These are phyloP conservation scores for Solenopsis invicta DNA, from an alignment of 1,140 invertebrate species.

Conservation along the genomic window DNA sequence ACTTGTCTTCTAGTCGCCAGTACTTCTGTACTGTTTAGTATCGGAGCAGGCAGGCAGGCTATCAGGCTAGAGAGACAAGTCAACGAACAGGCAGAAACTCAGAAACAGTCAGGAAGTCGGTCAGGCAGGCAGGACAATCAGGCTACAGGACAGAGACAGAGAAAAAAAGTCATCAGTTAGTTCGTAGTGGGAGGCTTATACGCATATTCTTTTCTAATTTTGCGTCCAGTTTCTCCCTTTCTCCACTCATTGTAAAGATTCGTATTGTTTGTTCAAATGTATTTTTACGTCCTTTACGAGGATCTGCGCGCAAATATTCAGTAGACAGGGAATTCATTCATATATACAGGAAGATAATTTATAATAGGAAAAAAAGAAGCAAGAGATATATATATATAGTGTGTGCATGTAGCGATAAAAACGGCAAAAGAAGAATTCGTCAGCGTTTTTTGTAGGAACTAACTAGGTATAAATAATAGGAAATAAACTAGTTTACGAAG, in stretches of 20 bases:
- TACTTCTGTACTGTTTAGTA: constrained; percentile 86
- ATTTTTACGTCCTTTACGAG: constrained; percentile 9
- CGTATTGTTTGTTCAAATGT: constrained; percentile 17
- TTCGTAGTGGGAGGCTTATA: constrained; percentile 81
- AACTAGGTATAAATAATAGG: constrained; percentile 49
- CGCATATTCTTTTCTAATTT: constrained; percentile 79
- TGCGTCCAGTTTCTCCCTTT: constrained; percentile 21
- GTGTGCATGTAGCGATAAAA: constrained; percentile 2
- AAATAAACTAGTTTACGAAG: constrained; percentile 21
- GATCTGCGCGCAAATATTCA: constrained; percentile 20
- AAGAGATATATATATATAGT: not conserved
- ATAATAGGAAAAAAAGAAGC: not conserved
- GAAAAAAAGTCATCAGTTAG: constrained; percentile 84
- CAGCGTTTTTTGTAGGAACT: constrained; percentile 68
- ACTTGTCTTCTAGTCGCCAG: constrained; percentile 87
- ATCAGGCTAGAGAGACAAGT: constrained; percentile 83
- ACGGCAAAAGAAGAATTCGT: constrained; percentile 48
- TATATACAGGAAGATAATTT: constrained; percentile 39
- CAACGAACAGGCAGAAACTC: constrained; percentile 77
- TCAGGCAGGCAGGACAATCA: constrained; percentile 80
- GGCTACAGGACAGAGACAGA: constrained; percentile 82
- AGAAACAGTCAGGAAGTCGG: constrained; percentile 66
- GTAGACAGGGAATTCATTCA: constrained; percentile 23
- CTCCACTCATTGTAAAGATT: constrained; percentile 40
- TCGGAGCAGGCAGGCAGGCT: constrained; percentile 85